phyloP scores from a whole-genome alignment of 2,113 vertebrate genomes.

The Bufo gargarizans region DNA sequence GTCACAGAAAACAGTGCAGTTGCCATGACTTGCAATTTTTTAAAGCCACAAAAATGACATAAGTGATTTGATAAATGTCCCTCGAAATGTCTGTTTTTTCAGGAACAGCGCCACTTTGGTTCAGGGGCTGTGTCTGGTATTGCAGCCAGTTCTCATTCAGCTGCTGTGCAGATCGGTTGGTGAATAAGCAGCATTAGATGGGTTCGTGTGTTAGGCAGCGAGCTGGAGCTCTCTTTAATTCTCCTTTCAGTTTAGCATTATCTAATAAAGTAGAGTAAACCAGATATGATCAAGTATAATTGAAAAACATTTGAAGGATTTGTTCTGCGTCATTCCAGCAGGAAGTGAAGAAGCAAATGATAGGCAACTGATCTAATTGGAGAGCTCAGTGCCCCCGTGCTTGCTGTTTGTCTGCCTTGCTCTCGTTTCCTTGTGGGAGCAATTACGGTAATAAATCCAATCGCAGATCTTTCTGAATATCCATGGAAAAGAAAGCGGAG shows the following conservation, averaged over 20 bases:
- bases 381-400: neutral
- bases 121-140: too few species aligned
- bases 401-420: neutral
- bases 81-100: too few species aligned
- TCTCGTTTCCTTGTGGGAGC: neutral
- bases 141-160: neutral
- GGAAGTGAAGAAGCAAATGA: neutral
- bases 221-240: neutral
- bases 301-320: neutral
- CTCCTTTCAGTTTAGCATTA: neutral
- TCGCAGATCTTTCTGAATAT: neutral
- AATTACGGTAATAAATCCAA: neutral
- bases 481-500: neutral
- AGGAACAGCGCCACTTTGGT: too few species aligned
- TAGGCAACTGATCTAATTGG: slow-evolving; percentile 11
- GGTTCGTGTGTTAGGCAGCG: neutral
- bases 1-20: too few species aligned
- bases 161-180: neutral
- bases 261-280: neutral
- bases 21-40: too few species aligned
- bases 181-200: neutral
- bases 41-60: too few species aligned
- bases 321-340: neutral
- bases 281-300: neutral
- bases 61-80: too few species aligned